Base-by-base conservation (phyloP, 2,113 vertebrate species). In the Larimichthys crocea region DNA sequence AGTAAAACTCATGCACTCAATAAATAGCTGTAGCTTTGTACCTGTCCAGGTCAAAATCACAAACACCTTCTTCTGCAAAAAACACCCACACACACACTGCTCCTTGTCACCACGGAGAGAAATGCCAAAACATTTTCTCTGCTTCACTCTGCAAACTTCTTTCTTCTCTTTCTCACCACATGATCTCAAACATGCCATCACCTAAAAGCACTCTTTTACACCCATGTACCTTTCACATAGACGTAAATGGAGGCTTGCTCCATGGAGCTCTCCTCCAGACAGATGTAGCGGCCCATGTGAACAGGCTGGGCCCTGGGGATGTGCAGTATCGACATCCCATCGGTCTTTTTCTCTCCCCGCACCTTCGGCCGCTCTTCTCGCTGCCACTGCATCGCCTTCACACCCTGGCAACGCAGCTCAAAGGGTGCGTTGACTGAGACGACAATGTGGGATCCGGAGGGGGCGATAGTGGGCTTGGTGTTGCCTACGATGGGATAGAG, bases 211-310 rank as follows among this genome's bases (percentile, higher is more conserved):
- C 48, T 31, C 22, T 57, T 52, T 29, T 9, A 40, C 42, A 35
- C 49, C 1, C 24, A 35, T 35, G 46, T 96, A 99, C 98, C 98
- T 97, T 95, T 97, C 20, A 99, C 97, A 73, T 95, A 99, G 86
- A 99, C 92, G 26, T 99, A 98, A 78, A 97, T 93, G 71, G 96
- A 97, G 26, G 83, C 91, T 59, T 91, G 91, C 64, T 93, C 83
- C 10, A 91, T 78, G 24, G 92, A 94, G 0, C 35, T 82, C 72
- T 90, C 85, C 80, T 97, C 97, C 85, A 81, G 88, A 84, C 98
- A 99, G 0, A 94, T 90, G 66, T 98, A 99, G 91, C 88, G 96
- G 80, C 98, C 97, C 49, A 93, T 95, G 72, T 93, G 76, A 2
- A 31, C 22, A 0, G 85, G 74, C 11, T 31, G 69, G 15, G 88